phyloP scores from a whole-genome alignment of 2,888 invertebrate species.

The Morinoia aosen region DNA sequence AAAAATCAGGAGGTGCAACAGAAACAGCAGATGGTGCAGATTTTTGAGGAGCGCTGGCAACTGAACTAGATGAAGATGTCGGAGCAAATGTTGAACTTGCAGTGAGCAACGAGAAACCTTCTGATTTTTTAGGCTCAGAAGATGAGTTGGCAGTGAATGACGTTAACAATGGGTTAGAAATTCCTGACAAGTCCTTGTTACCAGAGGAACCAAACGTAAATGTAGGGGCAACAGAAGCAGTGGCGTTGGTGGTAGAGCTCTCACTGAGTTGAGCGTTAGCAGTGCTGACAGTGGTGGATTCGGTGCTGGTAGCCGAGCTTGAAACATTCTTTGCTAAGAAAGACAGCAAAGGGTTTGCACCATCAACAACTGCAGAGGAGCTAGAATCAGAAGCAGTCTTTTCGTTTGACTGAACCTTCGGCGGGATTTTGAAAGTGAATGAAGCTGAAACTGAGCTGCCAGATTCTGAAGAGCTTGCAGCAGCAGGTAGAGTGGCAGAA shows the following conservation, averaged over 20 bases:
- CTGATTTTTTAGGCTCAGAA: background rate
- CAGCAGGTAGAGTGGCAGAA: background rate
- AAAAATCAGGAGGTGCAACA: background rate
- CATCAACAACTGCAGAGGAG: constrained; percentile 2
- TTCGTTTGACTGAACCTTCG: background rate
- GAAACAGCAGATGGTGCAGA: background rate
- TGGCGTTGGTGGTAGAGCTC: background rate
- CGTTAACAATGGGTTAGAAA: background rate
- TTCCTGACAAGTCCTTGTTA: background rate
- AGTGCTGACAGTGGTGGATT: background rate
- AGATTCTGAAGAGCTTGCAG: background rate
- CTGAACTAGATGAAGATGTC: background rate
- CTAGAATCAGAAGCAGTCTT: background rate
- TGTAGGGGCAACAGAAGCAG: background rate
- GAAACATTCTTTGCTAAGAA: constrained; percentile 41
- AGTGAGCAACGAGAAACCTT: background rate
- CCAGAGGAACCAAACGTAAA: background rate
- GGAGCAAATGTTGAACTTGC: background rate
- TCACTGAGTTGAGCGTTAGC: background rate
- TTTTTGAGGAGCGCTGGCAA: background rate
- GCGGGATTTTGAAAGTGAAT: constrained; percentile 36
- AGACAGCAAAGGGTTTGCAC: background rate
- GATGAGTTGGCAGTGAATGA: background rate
- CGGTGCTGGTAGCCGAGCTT: background rate
- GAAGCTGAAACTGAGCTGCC: constrained; percentile 20